phyloP scores from a whole-genome alignment of 2,797 vertebrate species.

The Leucoraja ocellata region DNA sequence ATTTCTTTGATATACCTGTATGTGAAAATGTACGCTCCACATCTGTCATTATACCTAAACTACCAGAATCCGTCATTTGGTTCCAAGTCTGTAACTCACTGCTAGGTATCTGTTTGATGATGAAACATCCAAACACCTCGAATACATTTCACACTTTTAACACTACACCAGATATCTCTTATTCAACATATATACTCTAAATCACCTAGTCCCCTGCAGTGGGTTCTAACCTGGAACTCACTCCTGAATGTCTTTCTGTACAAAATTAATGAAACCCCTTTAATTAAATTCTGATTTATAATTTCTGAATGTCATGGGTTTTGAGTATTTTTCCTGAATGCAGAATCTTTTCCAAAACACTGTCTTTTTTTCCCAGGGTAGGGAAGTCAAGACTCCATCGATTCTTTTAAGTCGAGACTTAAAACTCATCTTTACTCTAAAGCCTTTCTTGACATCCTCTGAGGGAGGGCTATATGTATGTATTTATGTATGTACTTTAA shows the following conservation, averaged over 20 bases:
- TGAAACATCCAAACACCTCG: background rate
- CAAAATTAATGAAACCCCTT: background rate
- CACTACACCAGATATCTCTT: background rate
- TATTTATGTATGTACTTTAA: too few relatives aligned
- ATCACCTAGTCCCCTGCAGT: background rate
- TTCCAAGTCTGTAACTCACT: background rate
- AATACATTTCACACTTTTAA: background rate
- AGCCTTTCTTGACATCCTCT: too few relatives aligned
- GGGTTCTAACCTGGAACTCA: background rate
- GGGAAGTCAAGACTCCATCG: too few relatives aligned
- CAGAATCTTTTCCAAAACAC: too few relatives aligned
- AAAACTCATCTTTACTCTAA: too few relatives aligned
- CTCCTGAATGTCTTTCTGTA: background rate
- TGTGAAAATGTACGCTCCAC: background rate
- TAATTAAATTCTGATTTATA: background rate
- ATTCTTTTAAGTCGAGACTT: too few relatives aligned
- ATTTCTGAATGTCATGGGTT: background rate
- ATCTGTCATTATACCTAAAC: background rate
- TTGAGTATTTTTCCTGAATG: too few relatives aligned
- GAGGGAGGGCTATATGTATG: too few relatives aligned
- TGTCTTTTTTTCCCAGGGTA: too few relatives aligned
- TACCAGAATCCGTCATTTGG: background rate
- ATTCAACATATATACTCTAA: background rate
- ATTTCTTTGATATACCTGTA: background rate
- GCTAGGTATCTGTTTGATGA: background rate